A percentile compares a stretch with the other conserved stretches of the same genome.
Evolutionary conservation across 2,888 invertebrate genomes (phyloP).

Genomic region (Synergus umbraculus): DNA sequence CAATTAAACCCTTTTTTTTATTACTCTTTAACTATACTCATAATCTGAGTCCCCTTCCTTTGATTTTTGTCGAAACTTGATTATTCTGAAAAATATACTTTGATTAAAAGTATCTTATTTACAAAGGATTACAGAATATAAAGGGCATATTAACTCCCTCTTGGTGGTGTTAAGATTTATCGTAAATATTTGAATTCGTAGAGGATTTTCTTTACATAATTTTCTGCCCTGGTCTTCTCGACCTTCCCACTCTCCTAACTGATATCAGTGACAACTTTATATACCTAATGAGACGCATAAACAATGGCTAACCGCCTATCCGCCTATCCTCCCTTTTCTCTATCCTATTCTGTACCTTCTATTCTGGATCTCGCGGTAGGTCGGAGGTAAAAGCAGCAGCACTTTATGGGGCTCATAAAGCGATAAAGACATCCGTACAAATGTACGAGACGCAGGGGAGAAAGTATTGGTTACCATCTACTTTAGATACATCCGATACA

Average conservation of each 20-base stretch:
- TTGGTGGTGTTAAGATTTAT: not conserved
- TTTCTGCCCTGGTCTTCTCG: conserved; percentile 18
- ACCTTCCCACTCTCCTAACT: conserved; percentile 37
- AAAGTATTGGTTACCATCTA: conserved; percentile 19
- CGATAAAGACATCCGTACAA: conserved; percentile 71
- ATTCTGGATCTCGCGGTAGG: conserved; percentile 19
- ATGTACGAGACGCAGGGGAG: conserved; percentile 51
- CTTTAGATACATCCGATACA: not conserved
- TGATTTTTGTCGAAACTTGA: not conserved
- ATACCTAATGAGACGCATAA: conserved; percentile 67
- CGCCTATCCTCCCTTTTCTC: conserved; percentile 30
- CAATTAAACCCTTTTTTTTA: not conserved
- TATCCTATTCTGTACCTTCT: conserved; percentile 32
- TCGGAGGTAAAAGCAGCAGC: conserved; percentile 57
- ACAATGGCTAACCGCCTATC: conserved; percentile 59
- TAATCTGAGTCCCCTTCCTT: not conserved
- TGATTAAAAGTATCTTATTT: not conserved
- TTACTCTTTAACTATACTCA: not conserved
- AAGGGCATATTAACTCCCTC: not conserved
- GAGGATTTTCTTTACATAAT: not conserved
- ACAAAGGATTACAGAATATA: too few species aligned
- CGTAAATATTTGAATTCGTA: too few species aligned
- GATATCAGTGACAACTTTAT: conserved; percentile 57
- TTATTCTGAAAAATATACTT: not conserved
- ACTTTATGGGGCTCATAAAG: conserved; percentile 70